phyloP scores from a whole-genome alignment of 2,113 vertebrate species.

The Trinectes maculatus region DNA sequence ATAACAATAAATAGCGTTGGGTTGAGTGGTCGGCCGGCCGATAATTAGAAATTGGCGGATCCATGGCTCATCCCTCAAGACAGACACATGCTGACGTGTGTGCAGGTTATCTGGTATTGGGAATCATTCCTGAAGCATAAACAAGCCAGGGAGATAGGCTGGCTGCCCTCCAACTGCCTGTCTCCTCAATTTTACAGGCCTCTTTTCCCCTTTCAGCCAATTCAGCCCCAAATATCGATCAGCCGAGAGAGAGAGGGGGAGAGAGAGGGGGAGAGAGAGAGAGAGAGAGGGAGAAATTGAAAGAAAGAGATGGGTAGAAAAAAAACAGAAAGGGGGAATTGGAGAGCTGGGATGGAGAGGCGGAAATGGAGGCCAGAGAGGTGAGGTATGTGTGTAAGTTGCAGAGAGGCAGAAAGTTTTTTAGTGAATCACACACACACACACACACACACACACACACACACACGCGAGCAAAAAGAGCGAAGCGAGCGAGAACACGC shows the following conservation, averaged over 20 bases:
- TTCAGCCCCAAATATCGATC: constrained; percentile 81
- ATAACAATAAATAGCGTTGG: constrained; percentile 71
- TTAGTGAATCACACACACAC: constrained; percentile 1
- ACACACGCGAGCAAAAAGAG: not conserved
- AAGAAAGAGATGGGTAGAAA: constrained; percentile 49
- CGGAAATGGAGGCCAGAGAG: constrained; percentile 68
- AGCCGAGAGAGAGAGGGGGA: constrained; percentile 35
- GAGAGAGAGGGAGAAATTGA: constrained; percentile 40
- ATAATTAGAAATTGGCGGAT: constrained; percentile 75
- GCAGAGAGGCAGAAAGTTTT: constrained; percentile 60
- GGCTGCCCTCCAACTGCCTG: constrained; percentile 73
- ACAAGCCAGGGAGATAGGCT: constrained; percentile 76
- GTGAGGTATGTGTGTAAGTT: constrained; percentile 59
- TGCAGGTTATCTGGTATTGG: constrained; percentile 77
- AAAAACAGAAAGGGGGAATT: constrained; percentile 44
- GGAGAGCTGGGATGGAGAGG: constrained; percentile 44
- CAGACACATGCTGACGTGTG: constrained; percentile 77
- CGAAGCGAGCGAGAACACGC: not conserved
- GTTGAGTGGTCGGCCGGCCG: constrained; percentile 61
- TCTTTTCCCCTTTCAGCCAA: constrained; percentile 79
- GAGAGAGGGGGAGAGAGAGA: not conserved
- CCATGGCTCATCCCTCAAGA: constrained; percentile 73
- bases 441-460: constrained; percentile 1
- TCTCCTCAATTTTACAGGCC: constrained; percentile 77
- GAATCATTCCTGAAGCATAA: constrained; percentile 81